Evolutionary conservation across 1,140 invertebrate species (phyloP), one percentile per base, ranked within the genome.

Genomic region (Achatina immaculata): DNA sequence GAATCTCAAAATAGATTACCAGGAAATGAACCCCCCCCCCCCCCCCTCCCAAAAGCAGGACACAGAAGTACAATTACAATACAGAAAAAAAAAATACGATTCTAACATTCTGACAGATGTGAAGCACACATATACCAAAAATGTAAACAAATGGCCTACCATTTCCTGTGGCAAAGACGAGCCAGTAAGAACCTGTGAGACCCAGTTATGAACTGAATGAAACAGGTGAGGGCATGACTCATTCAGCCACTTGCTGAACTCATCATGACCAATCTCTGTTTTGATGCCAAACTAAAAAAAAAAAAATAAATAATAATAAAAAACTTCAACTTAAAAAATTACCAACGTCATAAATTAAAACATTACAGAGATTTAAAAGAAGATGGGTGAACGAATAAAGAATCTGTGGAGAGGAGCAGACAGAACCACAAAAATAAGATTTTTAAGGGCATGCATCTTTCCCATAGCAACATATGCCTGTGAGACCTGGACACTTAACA

Each of bases 151-250:
- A 31, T 24, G 48, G 72, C 83, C 83, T 81, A 90, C 89, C 85
- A 87, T 81, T 85, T 90, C 89, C 69, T 83, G 81, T 4, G 87
- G 87, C 79, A 89, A 86, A 34, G 85, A 87, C 16, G 87, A 87
- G 3, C 88, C 89, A 19, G 86, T 88, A 14, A 90, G 73, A n/a
- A 89, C 86, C 21, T 82, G 83, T 68, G 84, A 85, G 4, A 90
- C 86, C 89, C 89, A 90, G 81, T 87, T 88, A 62, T 90, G 89
- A n/a, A 88, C 87, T 16, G 87, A 86, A 83, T 79, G 81, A 69
- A 87, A 89, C 55, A 90, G 82, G 65, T 89, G 85, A 55, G 87
- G 86, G 76, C 85, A 87, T 71, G 89, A 81, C 28, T 80, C 71
- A 40, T 83, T 75, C 19, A 87, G 71, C 89, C 89, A 90, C 40